Evolutionary conservation across 2,888 invertebrate genomes (phyloP).

Genomic region (Drosophila helvetica): DNA sequence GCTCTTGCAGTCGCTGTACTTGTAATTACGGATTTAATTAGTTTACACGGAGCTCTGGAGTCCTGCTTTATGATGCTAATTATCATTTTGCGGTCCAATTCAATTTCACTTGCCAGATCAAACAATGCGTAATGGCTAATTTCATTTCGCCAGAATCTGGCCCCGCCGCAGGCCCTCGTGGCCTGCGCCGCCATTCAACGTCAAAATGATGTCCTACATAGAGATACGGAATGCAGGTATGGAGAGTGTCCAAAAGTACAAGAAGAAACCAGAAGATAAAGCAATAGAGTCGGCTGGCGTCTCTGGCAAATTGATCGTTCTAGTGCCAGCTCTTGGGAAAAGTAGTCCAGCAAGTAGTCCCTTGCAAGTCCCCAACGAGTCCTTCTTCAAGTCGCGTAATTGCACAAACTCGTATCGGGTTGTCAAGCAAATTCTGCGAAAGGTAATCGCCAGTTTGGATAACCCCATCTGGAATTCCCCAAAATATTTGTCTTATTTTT

Average conservation of each 20-base stretch:
- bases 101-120: constrained; percentile 27
- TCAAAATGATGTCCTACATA: not conserved
- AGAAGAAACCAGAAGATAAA: too few species aligned
- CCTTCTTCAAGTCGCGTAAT: too few species aligned
- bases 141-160: constrained; percentile 14
- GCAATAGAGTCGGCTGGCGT: too few species aligned
- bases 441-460: too few species aligned
- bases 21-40: constrained; percentile 54
- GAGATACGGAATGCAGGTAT: too few species aligned
- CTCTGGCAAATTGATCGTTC: too few species aligned
- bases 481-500: not conserved
- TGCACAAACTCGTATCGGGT: too few species aligned
- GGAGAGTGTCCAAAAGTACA: too few species aligned
- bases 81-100: constrained; percentile 49
- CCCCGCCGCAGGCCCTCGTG: constrained; percentile 17
- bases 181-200: not conserved
- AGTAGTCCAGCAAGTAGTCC: too few species aligned
- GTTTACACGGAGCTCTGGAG: constrained; percentile 39
- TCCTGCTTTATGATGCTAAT: constrained; percentile 63
- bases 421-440: too few species aligned
- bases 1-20: constrained; percentile 35
- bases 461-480: not conserved
- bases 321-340: too few species aligned
- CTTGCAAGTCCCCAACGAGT: too few species aligned
- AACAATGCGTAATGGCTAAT: constrained; percentile 21